Percentiles rank a stretch among this genome's conserved stretches.
Evolutionary conservation across 2,888 invertebrate species (phyloP).

Genomic region (Brenthis ino): DNA sequence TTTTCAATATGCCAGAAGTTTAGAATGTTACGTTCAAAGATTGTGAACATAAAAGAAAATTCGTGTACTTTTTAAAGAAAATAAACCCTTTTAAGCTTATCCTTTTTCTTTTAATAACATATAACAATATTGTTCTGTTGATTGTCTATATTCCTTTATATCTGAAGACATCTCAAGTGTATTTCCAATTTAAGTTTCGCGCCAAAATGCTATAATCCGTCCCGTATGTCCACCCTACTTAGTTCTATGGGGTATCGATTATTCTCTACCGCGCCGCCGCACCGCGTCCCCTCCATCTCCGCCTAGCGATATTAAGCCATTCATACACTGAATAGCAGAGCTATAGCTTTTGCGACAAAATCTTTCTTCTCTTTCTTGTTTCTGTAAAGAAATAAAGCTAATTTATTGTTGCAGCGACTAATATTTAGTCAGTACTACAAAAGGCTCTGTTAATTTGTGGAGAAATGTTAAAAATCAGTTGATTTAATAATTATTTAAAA

Average conservation of each 20-base stretch:
- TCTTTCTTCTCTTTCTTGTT: not conserved
- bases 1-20: too few species aligned
- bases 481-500: too few species aligned
- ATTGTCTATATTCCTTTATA: conserved; percentile 8
- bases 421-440: too few species aligned
- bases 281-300: conserved; percentile 48
- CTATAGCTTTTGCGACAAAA: not conserved
- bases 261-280: conserved; percentile 50
- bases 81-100: not conserved
- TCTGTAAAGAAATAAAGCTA: not conserved
- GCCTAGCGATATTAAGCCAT: conserved; percentile 26
- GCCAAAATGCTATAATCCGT: conserved; percentile 61
- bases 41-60: too few species aligned
- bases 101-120: not conserved
- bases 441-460: too few species aligned
- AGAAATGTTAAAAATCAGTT: too few species aligned
- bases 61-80: not conserved
- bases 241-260: conserved; percentile 77
- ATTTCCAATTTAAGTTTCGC: conserved; percentile 46
- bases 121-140: not conserved
- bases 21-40: too few species aligned
- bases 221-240: conserved; percentile 73
- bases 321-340: not conserved
- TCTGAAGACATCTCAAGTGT: not conserved
- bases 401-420: not conserved